A percentile compares a stretch with the other conserved stretches of the same genome.
phyloP scores from a whole-genome alignment of 2,113 vertebrate genomes.

The Corythornis cristatus region DNA sequence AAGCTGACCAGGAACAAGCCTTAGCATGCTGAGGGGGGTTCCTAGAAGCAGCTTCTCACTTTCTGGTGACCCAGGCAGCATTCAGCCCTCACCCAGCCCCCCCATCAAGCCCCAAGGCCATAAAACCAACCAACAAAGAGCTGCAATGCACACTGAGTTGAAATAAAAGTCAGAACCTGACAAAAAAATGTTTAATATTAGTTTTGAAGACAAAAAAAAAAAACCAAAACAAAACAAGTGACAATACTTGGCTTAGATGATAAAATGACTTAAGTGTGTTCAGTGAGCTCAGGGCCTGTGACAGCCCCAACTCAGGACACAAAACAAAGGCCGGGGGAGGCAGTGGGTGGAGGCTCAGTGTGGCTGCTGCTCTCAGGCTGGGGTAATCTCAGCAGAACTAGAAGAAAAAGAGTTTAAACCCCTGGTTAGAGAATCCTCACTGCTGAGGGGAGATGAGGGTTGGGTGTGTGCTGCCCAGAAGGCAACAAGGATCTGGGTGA shows the following conservation, averaged over 20 bases:
- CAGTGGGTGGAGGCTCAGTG: not conserved
- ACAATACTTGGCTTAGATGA: slow-evolving; percentile 57
- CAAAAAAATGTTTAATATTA: slow-evolving; percentile 70
- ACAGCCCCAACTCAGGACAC: slow-evolving; percentile 67
- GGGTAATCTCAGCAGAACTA: slow-evolving; percentile 72
- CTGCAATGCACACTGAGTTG: not conserved
- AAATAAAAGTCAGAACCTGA: slow-evolving; percentile 69
- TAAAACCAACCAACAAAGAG: not conserved
- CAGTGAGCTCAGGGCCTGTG: not conserved
- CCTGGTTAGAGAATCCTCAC: not conserved
- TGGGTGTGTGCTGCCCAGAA: not conserved
- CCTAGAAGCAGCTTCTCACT: not conserved
- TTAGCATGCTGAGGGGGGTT: accelerated
- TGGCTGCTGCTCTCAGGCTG: not conserved
- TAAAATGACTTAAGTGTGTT: slow-evolving; percentile 11
- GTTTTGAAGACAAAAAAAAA: slow-evolving; percentile 21
- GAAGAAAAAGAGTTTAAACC: slow-evolving; percentile 45
- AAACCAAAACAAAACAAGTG: not conserved
- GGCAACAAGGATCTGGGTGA: not conserved
- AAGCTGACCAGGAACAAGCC: not conserved
- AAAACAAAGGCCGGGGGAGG: slow-evolving; percentile 44
- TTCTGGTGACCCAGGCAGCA: not conserved
- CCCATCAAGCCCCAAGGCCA: accelerated
- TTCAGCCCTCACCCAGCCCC: not conserved
- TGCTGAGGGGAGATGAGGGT: not conserved